Base-by-base conservation (phyloP, 2,888 invertebrate genomes). In the Thera britannica region DNA sequence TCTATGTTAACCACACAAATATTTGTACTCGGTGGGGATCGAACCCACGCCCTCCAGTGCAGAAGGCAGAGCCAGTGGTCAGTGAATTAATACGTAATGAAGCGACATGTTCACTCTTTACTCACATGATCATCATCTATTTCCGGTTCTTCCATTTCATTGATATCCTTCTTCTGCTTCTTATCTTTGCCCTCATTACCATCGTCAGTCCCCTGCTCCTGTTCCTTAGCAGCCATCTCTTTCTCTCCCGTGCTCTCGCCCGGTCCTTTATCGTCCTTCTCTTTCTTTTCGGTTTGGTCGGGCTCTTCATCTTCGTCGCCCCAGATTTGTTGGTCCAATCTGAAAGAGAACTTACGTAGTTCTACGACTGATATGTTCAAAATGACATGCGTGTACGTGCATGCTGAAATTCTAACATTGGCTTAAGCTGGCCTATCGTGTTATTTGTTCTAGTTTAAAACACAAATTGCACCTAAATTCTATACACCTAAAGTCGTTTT, bases 71-170 rank as follows among this genome's bases (percentile, higher is more conserved):
- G 23, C 23, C 23, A 23, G 0, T 23, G 23, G 23, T 23, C 23
- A 23, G 23, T 23, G 23, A 23, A 23, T 23, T 23, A 23, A 23
- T 23, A 23, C 23, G 23, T 23, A 23, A 23, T 23, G 23, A 23
- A 23, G 23, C 23, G 23, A 23, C 23, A 23, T 38, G 38, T 38
- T 38, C 38, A 6, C 7, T 41, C 41, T 5, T 4, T 46, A 84
- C 89, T 87, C 12, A 93, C 92, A 83, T 98, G 97, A 81, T 97
- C 97, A 80, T 97, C 97, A 82, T 97, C 96, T 67, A 95, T 88
- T 78, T 97, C 96, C 0, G 95, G 95, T 72, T 98, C 97, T n/a
- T 97, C 95, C 94, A 97, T 95, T 84, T 98, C 96, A 77, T 98
- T 97, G 62, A 97, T 96, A 79, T 97, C 97, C 78, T 96, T 95